Percentiles rank a stretch among this genome's conserved stretches.
Conservation (phyloP, 1,140 invertebrate species). For the Cyrtorhinus lividipennis region DNA sequence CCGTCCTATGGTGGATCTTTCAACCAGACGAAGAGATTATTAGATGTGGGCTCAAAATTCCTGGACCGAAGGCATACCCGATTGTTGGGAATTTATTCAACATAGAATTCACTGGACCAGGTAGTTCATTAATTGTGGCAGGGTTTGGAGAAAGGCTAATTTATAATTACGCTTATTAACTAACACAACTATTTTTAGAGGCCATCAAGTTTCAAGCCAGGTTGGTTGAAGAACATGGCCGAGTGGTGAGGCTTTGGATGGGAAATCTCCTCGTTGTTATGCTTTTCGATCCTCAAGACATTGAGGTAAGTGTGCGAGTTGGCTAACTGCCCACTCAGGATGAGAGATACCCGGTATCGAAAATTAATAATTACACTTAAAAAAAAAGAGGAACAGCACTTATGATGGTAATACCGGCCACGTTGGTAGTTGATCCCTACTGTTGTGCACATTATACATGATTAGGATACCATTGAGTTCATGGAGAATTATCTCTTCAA, state of each 20-base stretch:
- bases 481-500: no score
- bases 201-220: neutral
- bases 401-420: no score
- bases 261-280: neutral
- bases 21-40: slow-evolving; percentile 22
- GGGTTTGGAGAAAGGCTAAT: neutral
- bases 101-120: neutral
- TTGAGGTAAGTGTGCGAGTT: no score
- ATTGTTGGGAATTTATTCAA: slow-evolving; percentile 5
- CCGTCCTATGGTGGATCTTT: neutral
- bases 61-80: neutral
- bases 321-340: no score
- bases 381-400: no score
- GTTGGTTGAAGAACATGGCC: neutral
- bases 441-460: no score
- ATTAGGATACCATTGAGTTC: no score
- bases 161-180: neutral
- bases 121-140: neutral
- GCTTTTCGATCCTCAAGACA: neutral
- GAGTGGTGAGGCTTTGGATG: neutral
- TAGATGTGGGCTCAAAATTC: slow-evolving; percentile 15
- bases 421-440: no score
- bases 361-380: no score
- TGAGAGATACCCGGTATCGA: no score
- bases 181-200: no score